Evolutionary conservation across 2,888 invertebrate species (phyloP).

Genomic region (Patella depressa): DNA sequence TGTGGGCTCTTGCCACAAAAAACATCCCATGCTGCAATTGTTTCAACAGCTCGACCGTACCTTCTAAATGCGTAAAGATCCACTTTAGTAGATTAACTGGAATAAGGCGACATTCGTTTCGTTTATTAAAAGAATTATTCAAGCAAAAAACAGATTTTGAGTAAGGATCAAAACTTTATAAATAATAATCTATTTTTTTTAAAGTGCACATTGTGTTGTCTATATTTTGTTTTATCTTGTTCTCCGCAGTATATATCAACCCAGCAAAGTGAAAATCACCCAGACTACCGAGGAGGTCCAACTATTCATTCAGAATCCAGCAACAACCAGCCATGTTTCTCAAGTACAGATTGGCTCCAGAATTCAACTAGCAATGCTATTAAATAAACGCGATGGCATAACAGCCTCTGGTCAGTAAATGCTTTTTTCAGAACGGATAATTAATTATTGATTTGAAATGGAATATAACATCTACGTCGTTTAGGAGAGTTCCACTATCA

Average conservation of each 20-base stretch:
- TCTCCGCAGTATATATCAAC: not conserved
- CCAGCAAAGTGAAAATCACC: not conserved
- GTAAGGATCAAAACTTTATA: not conserved
- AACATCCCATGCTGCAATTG: too few relatives aligned
- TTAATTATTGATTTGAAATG: too few relatives aligned
- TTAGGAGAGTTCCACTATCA: too few relatives aligned
- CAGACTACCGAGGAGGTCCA: not conserved
- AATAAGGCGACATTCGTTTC: not conserved
- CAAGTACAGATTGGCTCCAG: not conserved
- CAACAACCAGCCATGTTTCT: not conserved
- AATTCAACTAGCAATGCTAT: not conserved
- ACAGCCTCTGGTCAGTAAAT: too few relatives aligned
- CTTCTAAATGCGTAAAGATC: too few relatives aligned
- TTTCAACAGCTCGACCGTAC: too few relatives aligned
- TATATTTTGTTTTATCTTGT: not conserved
- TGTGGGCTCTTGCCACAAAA: too few relatives aligned
- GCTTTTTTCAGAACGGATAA: too few relatives aligned
- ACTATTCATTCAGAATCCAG: not conserved
- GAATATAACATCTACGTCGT: too few relatives aligned
- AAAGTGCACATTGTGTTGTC: not conserved
- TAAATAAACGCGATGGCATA: not conserved
- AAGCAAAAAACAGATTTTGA: not conserved
- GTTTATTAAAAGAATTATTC: not conserved
- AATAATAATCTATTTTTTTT: not conserved
- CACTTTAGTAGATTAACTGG: too few relatives aligned